Evolutionary conservation across 2,888 invertebrate species (phyloP).

Genomic region (Odontocerum albicorne): DNA sequence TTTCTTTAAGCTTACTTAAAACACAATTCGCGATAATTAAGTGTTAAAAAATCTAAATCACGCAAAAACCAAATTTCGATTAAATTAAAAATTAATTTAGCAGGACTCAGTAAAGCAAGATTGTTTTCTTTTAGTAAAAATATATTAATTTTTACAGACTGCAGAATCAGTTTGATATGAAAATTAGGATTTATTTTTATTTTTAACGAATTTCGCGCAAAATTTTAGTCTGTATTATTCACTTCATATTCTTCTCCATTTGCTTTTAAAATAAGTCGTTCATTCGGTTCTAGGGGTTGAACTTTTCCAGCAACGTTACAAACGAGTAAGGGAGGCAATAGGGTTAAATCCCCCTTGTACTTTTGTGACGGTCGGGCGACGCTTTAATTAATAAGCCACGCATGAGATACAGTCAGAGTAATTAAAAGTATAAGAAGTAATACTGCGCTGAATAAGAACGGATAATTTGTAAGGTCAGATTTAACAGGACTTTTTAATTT

Average conservation of each 20-base stretch:
- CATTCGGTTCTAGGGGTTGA: neutral
- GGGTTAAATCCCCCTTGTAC: neutral
- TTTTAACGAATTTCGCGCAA: too few species aligned
- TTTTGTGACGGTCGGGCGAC: slow-evolving; percentile 24
- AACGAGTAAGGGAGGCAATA: neutral
- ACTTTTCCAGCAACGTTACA: neutral
- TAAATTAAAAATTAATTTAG: slow-evolving; percentile 14
- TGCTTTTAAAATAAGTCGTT: slow-evolving; percentile 1
- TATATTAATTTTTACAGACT: too few species aligned
- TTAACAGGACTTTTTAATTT: too few species aligned
- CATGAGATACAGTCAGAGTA: slow-evolving; percentile 33
- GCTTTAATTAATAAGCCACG: slow-evolving; percentile 35
- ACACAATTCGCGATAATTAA: slow-evolving; percentile 16
- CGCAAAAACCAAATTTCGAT: slow-evolving; percentile 13
- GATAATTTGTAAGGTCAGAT: too few species aligned
- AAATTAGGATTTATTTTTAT: too few species aligned
- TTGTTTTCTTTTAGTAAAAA: too few species aligned
- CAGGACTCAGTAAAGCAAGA: slow-evolving; percentile 6
- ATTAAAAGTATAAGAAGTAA: slow-evolving; percentile 33
- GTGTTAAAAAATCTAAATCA: slow-evolving; percentile 13
- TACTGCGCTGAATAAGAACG: too few species aligned
- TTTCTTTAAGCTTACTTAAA: slow-evolving; percentile 13
- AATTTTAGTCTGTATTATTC: slow-evolving; percentile 8
- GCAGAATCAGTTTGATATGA: too few species aligned
- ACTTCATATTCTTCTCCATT: neutral